Base-by-base conservation (phyloP, 1,140 invertebrate genomes). In the Camponotus floridanus region DNA sequence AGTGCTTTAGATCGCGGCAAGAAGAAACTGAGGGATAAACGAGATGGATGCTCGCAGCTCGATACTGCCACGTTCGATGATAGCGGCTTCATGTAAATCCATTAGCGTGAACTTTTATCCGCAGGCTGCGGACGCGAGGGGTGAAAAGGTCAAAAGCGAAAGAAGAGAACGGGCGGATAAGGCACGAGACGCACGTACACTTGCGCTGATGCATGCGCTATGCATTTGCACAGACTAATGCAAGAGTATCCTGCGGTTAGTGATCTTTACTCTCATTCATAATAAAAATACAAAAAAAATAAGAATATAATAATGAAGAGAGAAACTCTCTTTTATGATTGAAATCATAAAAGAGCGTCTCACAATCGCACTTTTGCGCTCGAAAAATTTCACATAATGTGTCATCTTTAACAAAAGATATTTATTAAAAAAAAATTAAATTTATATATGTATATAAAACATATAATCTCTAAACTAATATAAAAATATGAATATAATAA, bases 81-180 rank as follows among this genome's bases (percentile, higher is more conserved):
- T 83, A 81, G 85, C 71, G 74, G 76, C 83, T 64, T 86, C 90
- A 85, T 85, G 86, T 91, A 90, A 91, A 91, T 91, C 87, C 90
- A 91, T 92, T 91, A 91, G 86, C 86, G 84, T 48, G 76, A 83
- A 81, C 79, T 90, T 92, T 86, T 88, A 86, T 73, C 86, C 83
- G 76, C 42, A 78, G 68, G 51, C 83, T 70, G 83, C 65, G 85
- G 26, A 65, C 61, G 48, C 39, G 15, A 57, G 31, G 61, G 91
- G 85, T 90, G 90, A 90, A 88, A 83, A 91, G 91, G 91, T 91
- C 90, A 89, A 78, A 86, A 64, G 67, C 67, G 78, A 87, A 76
- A 81, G 78, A 51, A 68, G 68, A 79, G 67, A 76, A 86, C 86
- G 79, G 85, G 78, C 59, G 83, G 62, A 86, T 80, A 84, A 85